Base-by-base conservation (phyloP, 2,113 vertebrate species). In the Neomonachus schauinslandi region DNA sequence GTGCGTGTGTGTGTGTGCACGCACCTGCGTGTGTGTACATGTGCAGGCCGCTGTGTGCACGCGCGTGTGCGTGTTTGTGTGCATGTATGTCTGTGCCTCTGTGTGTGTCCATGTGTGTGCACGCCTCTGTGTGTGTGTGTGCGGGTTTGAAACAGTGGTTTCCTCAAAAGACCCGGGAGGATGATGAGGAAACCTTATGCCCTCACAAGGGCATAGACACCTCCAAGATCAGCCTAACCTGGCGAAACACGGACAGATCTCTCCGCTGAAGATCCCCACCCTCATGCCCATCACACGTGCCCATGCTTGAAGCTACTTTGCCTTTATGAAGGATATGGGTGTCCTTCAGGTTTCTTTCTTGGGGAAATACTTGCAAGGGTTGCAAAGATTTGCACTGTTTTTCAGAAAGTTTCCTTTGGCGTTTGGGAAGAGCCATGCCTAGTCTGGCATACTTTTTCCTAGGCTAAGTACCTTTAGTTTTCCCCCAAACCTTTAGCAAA, bases 161-260 rank as follows among this genome's bases (percentile, higher is more conserved):
- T 31, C 49, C 65, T 33, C 33, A 61, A 63, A 36, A 81, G 36
- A 31, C 33, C 14, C 7, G 2, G 67, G 15, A 5, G 21, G 19
- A 19, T 1, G 31, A 24, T 14, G 53, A 33, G 42, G 13, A 13
- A 14, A 8, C 3, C 0, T 5, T 28, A 24, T 9, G 6, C 5
- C 77, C 39, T 15, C 7, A 1, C 1, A 0, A 6, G 24, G 22
- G 13, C 19, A 2, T 11, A 0, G 72, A 33, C n/a, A 46, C 12
- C 51, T 39, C 67, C 12, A 19, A 77, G 7, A 8, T n/a, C 4
- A 9, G 7, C 53, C 14, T 8, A 26, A 1, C 1, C 0, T 3
- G 26, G 22, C 0, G 0, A 49, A n/a, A 49, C 1, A 1, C 12
- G 2, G 0, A 15, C 39, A 2, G 21, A 12, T 9, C 19, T 14